A percentile compares a stretch with the other conserved stretches of the same genome.
Conservation (phyloP, 2,888 invertebrate genomes). For the Eristalinus sepulchralis region DNA sequence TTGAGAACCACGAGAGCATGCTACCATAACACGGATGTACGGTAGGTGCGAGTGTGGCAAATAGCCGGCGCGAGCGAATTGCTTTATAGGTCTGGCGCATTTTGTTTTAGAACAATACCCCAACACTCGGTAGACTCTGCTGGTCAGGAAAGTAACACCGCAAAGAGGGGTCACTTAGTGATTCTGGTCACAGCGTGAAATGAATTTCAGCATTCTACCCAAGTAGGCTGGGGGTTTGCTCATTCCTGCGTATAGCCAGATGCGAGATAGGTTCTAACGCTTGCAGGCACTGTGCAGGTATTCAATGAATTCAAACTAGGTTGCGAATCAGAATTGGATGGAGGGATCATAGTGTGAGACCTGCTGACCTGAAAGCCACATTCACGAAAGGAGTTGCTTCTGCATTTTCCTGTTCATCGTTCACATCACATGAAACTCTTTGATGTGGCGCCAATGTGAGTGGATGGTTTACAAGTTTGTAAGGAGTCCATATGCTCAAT, state of each 20-base stretch:
- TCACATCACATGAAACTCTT: background rate
- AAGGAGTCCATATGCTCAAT: too few species aligned
- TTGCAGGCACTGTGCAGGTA: background rate
- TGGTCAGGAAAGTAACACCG: background rate
- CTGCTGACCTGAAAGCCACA: background rate
- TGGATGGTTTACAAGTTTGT: background rate
- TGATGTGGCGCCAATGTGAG: background rate
- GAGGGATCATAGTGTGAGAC: slow-evolving; percentile 11
- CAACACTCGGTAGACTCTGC: slow-evolving; percentile 10
- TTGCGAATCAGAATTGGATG: background rate
- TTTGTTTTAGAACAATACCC: slow-evolving; percentile 18
- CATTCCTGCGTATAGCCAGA: background rate
- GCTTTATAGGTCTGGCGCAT: background rate
- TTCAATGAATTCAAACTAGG: background rate
- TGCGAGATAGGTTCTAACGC: background rate
- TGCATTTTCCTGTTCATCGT: background rate
- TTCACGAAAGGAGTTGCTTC: background rate
- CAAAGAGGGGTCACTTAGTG: background rate
- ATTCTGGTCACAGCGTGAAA: slow-evolving; percentile 31
- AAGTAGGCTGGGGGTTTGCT: background rate
- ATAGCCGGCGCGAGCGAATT: slow-evolving; percentile 9
- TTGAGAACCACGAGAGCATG: slow-evolving; percentile 52
- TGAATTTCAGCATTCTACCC: background rate
- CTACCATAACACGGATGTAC: background rate
- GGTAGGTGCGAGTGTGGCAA: slow-evolving; percentile 52